phyloP scores from a whole-genome alignment of 2,888 invertebrate genomes.

The Acronicta leporina region DNA sequence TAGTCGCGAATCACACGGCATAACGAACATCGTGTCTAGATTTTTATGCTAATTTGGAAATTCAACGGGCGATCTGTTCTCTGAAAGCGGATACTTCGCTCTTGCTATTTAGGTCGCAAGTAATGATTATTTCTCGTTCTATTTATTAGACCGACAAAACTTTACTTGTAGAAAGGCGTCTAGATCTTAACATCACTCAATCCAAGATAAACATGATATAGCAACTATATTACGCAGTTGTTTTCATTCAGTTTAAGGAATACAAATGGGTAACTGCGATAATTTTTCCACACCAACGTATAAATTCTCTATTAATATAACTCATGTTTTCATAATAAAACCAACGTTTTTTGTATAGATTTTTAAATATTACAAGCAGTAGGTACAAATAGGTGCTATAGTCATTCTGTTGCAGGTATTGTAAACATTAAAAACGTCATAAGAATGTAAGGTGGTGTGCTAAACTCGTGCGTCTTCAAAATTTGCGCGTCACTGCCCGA shows the following conservation, averaged over 20 bases:
- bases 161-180: slow-evolving; percentile 11
- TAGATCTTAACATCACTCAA: slow-evolving; percentile 4
- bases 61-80: slow-evolving; percentile 45
- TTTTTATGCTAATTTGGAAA: slow-evolving; percentile 50
- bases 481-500: slow-evolving; percentile 38
- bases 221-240: slow-evolving; percentile 13
- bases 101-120: slow-evolving; percentile 36
- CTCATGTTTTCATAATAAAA: slow-evolving; percentile 29
- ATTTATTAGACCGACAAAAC: slow-evolving; percentile 40
- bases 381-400: slow-evolving; percentile 18
- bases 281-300: no score
- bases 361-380: slow-evolving; percentile 22
- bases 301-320: slow-evolving; percentile 20
- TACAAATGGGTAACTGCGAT: no score
- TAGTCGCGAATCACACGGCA: slow-evolving; percentile 27
- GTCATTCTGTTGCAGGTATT: slow-evolving; percentile 20
- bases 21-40: slow-evolving; percentile 36
- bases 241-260: slow-evolving; percentile 7
- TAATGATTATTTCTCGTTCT: slow-evolving; percentile 41
- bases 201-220: slow-evolving; percentile 11
- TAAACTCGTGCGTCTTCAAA: slow-evolving; percentile 25
- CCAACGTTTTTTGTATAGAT: slow-evolving; percentile 7
- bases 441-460: slow-evolving; percentile 16
- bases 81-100: slow-evolving; percentile 46
- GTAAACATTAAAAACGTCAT: slow-evolving; percentile 24